A percentile compares a stretch with the other conserved stretches of the same genome.
Evolutionary conservation across 1,140 invertebrate species (phyloP).

Genomic region (Apis florea): DNA sequence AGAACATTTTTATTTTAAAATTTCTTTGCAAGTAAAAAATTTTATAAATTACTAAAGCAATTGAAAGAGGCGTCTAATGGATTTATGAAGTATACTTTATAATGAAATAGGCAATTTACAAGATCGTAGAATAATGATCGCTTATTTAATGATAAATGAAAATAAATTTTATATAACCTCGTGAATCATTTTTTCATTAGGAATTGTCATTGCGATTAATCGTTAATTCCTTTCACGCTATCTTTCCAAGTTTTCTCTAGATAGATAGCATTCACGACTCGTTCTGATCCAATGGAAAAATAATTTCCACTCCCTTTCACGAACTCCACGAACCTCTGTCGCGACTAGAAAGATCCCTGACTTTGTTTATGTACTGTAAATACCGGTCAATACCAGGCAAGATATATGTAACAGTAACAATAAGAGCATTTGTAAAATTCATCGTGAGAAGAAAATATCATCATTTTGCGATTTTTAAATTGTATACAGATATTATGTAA

Average conservation of each 20-base stretch:
- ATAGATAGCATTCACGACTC: not conserved
- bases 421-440: too few species aligned
- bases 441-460: not conserved
- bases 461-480: not conserved
- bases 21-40: too few species aligned
- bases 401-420: not conserved
- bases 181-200: not conserved
- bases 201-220: not conserved
- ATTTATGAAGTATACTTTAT: not conserved
- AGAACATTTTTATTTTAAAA: too few species aligned
- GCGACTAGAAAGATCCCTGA: constrained; percentile 9
- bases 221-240: too few species aligned
- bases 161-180: not conserved
- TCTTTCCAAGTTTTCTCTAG: too few species aligned
- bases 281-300: not conserved
- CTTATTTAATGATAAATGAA: not conserved
- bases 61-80: not conserved
- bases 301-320: not conserved
- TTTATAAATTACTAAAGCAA: too few species aligned
- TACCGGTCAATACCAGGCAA: constrained; percentile 15
- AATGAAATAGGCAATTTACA: not conserved
- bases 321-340: not conserved
- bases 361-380: not conserved
- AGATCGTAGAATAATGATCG: not conserved
- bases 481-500: not conserved